phyloP scores from a whole-genome alignment of 2,113 vertebrate genomes.

The Petaurus breviceps region DNA sequence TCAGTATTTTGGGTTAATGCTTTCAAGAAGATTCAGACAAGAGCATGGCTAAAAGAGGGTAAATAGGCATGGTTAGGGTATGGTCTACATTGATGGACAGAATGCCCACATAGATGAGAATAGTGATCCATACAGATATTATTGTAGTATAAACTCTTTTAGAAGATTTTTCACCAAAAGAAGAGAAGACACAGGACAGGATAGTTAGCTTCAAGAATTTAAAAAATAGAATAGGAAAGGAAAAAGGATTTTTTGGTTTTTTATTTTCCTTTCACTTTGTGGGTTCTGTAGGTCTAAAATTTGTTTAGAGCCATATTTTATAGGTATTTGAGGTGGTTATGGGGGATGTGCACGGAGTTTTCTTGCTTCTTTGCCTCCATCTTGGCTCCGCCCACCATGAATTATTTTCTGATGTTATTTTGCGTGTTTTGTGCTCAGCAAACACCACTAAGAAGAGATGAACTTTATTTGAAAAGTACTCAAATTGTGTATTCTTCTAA shows the following conservation, averaged over 20 bases:
- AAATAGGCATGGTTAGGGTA: neutral
- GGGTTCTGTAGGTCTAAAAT: too few species aligned
- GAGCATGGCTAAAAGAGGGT: neutral
- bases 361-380: too few species aligned
- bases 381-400: neutral
- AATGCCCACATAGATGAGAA: too few species aligned
- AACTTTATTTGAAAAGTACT: neutral
- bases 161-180: neutral
- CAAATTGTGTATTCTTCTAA: neutral
- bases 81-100: neutral
- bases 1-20: neutral
- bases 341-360: too few species aligned
- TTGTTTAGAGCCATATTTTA: too few species aligned
- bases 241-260: too few species aligned
- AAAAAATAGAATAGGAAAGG: neutral
- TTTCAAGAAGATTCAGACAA: neutral
- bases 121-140: neutral
- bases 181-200: neutral
- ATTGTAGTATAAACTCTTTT: neutral
- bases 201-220: neutral
- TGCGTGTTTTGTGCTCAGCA: neutral
- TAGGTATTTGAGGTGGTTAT: too few species aligned
- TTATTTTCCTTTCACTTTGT: too few species aligned
- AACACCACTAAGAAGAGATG: neutral
- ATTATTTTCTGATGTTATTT: neutral